phyloP scores from a whole-genome alignment of 2,888 invertebrate genomes.

The Ectobius pallidus region DNA sequence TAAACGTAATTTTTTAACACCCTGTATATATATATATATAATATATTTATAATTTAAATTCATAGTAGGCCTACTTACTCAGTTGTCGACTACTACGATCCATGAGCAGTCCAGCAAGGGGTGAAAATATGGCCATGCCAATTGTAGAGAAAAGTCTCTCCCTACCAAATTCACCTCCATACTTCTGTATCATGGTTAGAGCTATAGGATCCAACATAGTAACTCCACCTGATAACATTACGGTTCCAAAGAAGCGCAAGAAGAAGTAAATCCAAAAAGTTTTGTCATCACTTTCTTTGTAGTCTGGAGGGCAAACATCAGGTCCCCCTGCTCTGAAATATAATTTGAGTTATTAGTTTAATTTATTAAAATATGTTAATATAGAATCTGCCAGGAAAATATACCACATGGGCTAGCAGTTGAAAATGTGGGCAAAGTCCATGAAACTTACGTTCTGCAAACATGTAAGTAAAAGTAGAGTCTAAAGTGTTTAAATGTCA shows the following conservation, averaged over 20 bases:
- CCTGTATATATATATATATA: too few species aligned
- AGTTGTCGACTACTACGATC: conserved; percentile 65
- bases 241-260: conserved; percentile 78
- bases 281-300: conserved; percentile 75
- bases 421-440: too few species aligned
- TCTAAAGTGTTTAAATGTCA: too few species aligned
- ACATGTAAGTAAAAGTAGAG: too few species aligned
- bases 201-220: conserved; percentile 90
- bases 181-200: conserved; percentile 82
- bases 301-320: conserved; percentile 79
- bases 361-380: too few species aligned
- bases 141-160: conserved; percentile 81
- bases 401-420: too few species aligned
- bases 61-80: not conserved
- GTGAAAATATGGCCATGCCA: conserved; percentile 83
- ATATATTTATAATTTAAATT: too few species aligned
- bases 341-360: too few species aligned
- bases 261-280: conserved; percentile 86
- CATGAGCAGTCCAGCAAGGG: conserved; percentile 78
- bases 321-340: conserved; percentile 68
- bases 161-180: conserved; percentile 81
- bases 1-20: too few species aligned
- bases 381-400: too few species aligned
- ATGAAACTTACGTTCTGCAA: too few species aligned
- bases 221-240: conserved; percentile 83